Base-by-base conservation (phyloP, 2,797 vertebrate genomes). In the Pseudochaenichthys georgianus region DNA sequence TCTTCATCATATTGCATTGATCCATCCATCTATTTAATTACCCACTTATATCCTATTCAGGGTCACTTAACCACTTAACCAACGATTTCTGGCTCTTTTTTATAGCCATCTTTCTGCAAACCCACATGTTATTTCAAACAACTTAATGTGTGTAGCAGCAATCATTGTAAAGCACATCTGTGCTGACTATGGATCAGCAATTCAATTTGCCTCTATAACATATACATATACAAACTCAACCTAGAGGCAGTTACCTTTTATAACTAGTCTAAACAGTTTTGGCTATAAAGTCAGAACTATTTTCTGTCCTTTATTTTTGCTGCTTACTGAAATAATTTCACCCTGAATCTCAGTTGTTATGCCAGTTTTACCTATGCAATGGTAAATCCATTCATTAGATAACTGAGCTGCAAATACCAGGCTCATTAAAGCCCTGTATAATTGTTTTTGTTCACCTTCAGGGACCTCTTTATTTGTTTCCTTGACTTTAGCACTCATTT, bases 301-400 rank as follows among this genome's bases (percentile, higher is more conserved):
- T 13, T 42, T 46, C 45, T 21, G 21, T 12, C 45, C 10, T 1
- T 16, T 53, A 13, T 42, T 28, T 38, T 17, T 38, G 31, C 15
- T 55, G 50, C 58, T 55, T 34, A 23, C 45, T 48, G 15, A 60
- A 55, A 31, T 72, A 45, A 58, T 48, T 47, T 55, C 46, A 72
- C 28, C 61, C 15, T 64, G 54, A 23, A 73, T 41, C 58, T 50
- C 31, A 62, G 31, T 58, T 50, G 19, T 58, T 21, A 9, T 1
- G 0, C 50, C 31, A 53, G 23, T 60, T 85, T 75, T 64, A 57
- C 55, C 70, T 77, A 73, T 60, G 16, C 65, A 75, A 63, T 77
- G 62, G 15, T 41, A 63, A 76, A 69, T n/a, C n/a, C 11, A 52
- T 70, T 84, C 80, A 77, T 75, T 70, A 48, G 70, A 74, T 59